Evolutionary conservation across 2,113 vertebrate genomes (phyloP).

Genomic region (Siniperca knerii): DNA sequence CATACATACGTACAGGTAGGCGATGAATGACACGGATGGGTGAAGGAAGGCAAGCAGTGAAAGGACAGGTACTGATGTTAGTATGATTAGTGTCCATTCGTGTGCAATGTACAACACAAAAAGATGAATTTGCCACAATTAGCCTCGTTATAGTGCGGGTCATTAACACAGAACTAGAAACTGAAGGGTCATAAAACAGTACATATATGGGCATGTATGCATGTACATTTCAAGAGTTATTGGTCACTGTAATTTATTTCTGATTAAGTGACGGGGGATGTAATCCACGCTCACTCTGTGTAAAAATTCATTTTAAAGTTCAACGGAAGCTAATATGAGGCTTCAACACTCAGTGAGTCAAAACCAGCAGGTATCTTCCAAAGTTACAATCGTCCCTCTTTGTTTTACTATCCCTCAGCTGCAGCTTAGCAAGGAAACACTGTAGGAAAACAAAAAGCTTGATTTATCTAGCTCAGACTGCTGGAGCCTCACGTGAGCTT

Average conservation of each 20-base stretch:
- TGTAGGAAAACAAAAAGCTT: background rate
- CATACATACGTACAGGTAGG: slow-evolving; percentile 77
- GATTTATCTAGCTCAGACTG: background rate
- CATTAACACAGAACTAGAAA: slow-evolving; percentile 8
- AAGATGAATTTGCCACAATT: background rate
- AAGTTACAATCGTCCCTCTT: background rate
- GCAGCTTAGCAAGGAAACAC: background rate
- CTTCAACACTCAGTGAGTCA: background rate
- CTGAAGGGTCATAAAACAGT: background rate
- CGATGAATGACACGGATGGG: slow-evolving; percentile 67
- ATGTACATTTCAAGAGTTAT: background rate
- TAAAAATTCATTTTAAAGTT: background rate
- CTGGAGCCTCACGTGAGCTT: background rate
- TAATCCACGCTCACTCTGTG: background rate
- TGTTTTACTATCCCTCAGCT: background rate
- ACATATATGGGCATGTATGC: too few relatives aligned
- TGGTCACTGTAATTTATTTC: background rate
- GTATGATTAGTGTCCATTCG: slow-evolving; percentile 48
- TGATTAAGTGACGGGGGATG: background rate
- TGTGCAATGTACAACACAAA: slow-evolving; percentile 35
- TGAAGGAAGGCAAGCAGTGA: slow-evolving; percentile 71
- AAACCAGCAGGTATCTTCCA: background rate
- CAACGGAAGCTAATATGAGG: background rate
- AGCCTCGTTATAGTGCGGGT: background rate
- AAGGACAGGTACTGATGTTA: slow-evolving; percentile 78